Evolutionary conservation across 2,797 vertebrate genomes (phyloP), one percentile per base, ranked within the genome.

Genomic region (Enteromius argenteus): DNA sequence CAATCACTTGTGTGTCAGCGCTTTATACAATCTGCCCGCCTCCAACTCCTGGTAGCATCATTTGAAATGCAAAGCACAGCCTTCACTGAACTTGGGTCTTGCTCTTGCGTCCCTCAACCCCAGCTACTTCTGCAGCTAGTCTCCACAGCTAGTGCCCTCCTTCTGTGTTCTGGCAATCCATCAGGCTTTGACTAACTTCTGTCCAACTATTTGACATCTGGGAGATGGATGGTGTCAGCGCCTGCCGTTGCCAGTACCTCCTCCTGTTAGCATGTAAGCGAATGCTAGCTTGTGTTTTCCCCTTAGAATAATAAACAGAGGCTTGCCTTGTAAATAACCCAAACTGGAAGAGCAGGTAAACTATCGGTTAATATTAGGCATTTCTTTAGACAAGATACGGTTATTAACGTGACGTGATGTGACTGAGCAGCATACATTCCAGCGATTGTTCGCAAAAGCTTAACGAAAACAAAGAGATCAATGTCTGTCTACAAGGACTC

Each of bases 171-270:
- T 79, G 42, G 85, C 90, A 93, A 95, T 95, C 94, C 92, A 95
- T 95, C 95, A 95, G 90, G 90, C 91, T 90, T 92, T 90, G 91
- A 91, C 94, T 91, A 94, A 94, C 93, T 94, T 93, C 92, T 94
- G 94, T 94, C 93, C 87, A 83, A 88, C 88, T 92, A 91, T 82
- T 87, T 93, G 94, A 94, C 93, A 92, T 92, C 84, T 64, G 66
- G 19, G 80, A 93, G 94, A 94, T 91, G 91, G 93, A 95, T 95
- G 92, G 89, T 60, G 84, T 89, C 88, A 76, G 86, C 74, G 51
- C 89, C 85, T 90, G 85, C 90, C 89, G 86, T 91, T 89, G 92
- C 89, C 86, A 90, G 89, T 90, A 90, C 89, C 88, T 88, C 86
- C 81, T 86, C 89, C 86, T 87, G 91, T 92, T 94, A 93, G 92